Conservation (phyloP, 2,113 vertebrate species). For the Myodes glareolus region DNA sequence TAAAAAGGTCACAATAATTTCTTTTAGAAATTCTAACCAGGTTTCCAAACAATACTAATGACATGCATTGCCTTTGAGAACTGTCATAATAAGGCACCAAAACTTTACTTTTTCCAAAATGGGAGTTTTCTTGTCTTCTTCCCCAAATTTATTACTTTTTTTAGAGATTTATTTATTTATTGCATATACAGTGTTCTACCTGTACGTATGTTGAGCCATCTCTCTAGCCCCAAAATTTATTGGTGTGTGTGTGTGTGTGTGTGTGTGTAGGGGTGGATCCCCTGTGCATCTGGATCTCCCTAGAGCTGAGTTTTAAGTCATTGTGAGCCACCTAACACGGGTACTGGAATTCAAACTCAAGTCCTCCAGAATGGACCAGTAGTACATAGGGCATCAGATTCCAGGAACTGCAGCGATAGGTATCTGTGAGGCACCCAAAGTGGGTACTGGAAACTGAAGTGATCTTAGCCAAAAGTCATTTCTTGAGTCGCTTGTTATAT, state of each 20-base stretch:
- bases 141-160: neutral
- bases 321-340: neutral
- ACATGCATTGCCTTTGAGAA: neutral
- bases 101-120: neutral
- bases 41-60: conserved; percentile 44
- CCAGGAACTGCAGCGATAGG: too few species aligned
- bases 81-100: neutral
- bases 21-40: conserved; percentile 28
- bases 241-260: neutral
- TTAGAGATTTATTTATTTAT: too few species aligned
- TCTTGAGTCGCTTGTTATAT: neutral
- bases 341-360: neutral
- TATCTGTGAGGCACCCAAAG: neutral
- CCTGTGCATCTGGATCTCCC: neutral
- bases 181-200: too few species aligned
- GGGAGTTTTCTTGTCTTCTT: neutral
- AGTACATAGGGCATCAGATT: neutral
- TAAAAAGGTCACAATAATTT: conserved; percentile 26
- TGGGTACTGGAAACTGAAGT: too few species aligned
- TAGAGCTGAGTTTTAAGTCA: neutral
- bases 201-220: too few species aligned
- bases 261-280: neutral
- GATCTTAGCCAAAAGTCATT: neutral
- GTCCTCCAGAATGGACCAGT: neutral
- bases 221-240: neutral